phyloP scores from a whole-genome alignment of 2,888 invertebrate genomes.

The Scaptomyza cyrtandrae region DNA sequence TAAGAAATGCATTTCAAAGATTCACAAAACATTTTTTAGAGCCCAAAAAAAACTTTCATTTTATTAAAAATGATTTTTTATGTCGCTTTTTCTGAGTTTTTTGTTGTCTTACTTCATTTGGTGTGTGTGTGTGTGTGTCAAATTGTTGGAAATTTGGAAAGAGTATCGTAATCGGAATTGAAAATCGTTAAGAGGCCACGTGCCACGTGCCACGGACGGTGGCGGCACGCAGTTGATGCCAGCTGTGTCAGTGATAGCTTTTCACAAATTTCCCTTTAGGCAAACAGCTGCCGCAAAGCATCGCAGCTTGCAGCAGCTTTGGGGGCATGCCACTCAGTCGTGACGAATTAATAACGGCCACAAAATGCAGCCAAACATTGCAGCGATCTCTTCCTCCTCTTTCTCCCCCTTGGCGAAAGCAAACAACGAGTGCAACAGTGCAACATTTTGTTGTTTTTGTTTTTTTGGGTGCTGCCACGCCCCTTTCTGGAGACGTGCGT shows the following conservation, averaged over 20 bases:
- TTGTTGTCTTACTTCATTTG: too few species aligned
- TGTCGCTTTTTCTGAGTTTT: too few species aligned
- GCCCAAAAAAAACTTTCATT: too few species aligned
- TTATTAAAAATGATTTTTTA: too few species aligned
- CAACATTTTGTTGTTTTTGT: background rate
- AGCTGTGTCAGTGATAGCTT: conserved; percentile 66
- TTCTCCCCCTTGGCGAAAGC: conserved; percentile 58
- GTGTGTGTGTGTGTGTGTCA: background rate
- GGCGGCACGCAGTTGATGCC: conserved; percentile 7
- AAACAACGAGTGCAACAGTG: conserved; percentile 8
- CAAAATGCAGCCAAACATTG: conserved; percentile 33
- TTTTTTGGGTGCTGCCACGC: conserved; percentile 33
- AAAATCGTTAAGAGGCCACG: conserved; percentile 21
- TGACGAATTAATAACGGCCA: conserved; percentile 76
- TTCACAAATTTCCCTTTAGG: conserved; percentile 74
- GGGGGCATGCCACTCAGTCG: conserved; percentile 65
- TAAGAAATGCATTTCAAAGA: too few species aligned
- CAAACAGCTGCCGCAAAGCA: conserved; percentile 52
- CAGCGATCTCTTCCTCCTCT: conserved; percentile 37
- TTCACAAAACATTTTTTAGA: too few species aligned
- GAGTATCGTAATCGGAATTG: conserved; percentile 10
- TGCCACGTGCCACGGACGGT: conserved; percentile 11
- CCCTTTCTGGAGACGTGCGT: conserved; percentile 46
- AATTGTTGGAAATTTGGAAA: conserved; percentile 14
- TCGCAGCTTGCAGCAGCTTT: conserved; percentile 24